Base-by-base conservation (phyloP, 2,113 vertebrate species). In the Scophthalmus maximus region DNA sequence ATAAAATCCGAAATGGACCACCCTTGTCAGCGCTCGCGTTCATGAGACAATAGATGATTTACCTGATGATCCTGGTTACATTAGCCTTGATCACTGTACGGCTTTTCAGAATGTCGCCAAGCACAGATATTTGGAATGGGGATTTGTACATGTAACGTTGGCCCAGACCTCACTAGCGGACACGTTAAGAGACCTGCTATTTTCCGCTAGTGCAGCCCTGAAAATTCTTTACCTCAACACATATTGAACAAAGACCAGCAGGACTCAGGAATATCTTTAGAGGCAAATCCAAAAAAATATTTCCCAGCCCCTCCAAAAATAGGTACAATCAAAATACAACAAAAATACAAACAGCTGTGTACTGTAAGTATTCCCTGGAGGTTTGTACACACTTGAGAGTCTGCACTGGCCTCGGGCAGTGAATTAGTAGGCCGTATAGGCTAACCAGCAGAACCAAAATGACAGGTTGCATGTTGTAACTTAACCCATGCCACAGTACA, bases 301-400 rank as follows among this genome's bases (percentile, higher is more conserved):
- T 49, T 30, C 22, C 23, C 25, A 12, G 17, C 11, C 23, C 8
- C 12, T 59, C 22, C 47, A 7, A 22, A 25, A 60, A 50, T 36
- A 26, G 20, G 14, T 72, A 14, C n/a, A 49, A 23, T 59, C 26
- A 10, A 53, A 56, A 72, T 38, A 14, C n/a, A 49, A 23, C 53
- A 20, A 10, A 53, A 56, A 72, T 38, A 51, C 17, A 65, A 62
- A 53, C 29, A 62, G 15, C 25, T 60, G 47, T 3, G 56, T 30
- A 34, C 5, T 4, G 25, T 56, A n/a, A n/a, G n/a, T n/a, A n/a
- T n/a, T n/a, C n/a, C n/a, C n/a, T 10, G 60, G 57, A 8, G 6
- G 26, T 32, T 49, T 55, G 14, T 59, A 30, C 6, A 22, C 5
- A 18, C 34, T 26, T 34, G 17, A 46, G 73, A 50, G 34, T 50